Base-by-base conservation (phyloP, 2,113 vertebrate species). In the Turdus rufiventris region DNA sequence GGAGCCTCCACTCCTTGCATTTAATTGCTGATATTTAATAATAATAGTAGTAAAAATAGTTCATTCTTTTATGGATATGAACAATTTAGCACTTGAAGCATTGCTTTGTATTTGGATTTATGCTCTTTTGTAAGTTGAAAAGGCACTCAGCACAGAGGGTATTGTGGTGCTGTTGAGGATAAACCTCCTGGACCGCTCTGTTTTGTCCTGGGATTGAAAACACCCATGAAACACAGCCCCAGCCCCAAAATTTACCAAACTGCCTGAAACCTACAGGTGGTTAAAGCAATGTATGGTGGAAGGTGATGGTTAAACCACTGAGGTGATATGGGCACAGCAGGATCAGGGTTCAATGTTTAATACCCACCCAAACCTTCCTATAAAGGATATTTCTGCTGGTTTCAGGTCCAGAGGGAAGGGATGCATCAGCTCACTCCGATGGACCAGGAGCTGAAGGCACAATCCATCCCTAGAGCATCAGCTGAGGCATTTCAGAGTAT, bases 101-200 rank as follows among this genome's bases (percentile, higher is more conserved):
- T 42, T 58, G 16, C 26, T 72, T 48, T 70, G 5, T 18, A 18
- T 28, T 25, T 33, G n/a, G 20, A 31, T 77, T 93, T 73, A 43
- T 29, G 10, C 11, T 12, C 5, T 33, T 62, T 48, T 43, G 13
- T 3, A 19, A 8, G 5, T 53, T 70, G 45, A 40, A 40, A 43
- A 65, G 8, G 24, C 15, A 5, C 18, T 74, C 10, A 29, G 50
- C 34, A 40, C 29, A 34, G 28, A 47, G 23, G 28, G 12, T 28
- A 7, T n/a, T 0, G 0, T n/a, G n/a, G 13, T 54, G 28, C 53
- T 1, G 0, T 18, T 14, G 10, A n/a, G 23, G 20, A 42, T 12
- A 71, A 75, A 33, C 12, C 51, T 13, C 31, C 24, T 19, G 31
- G 24, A 19, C 56, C 0, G 0, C 19, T 65, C 31, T 1, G 0